Percentiles rank a stretch among this genome's conserved stretches.
These are phyloP conservation scores for Gastrophryne carolinensis DNA, from an alignment of 2,797 vertebrate species.

Conservation along the genomic window DNA sequence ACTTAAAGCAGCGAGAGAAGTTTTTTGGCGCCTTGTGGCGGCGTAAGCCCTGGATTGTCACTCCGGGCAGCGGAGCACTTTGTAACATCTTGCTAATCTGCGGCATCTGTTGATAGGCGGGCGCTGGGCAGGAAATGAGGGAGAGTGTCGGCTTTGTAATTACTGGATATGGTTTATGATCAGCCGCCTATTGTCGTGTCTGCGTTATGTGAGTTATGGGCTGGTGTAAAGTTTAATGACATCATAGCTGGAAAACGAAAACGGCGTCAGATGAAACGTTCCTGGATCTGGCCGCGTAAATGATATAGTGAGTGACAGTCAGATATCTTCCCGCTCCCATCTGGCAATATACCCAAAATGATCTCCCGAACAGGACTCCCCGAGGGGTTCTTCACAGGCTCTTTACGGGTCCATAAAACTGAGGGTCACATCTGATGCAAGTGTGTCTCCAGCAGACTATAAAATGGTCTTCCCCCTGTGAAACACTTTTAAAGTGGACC, in stretches of 20 bases:
- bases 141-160: slow-evolving; percentile 49
- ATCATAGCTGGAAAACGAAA: slow-evolving; percentile 58
- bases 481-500: too few relatives aligned
- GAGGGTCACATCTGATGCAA: too few relatives aligned
- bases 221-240: slow-evolving; percentile 59
- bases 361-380: too few relatives aligned
- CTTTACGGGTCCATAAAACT: too few relatives aligned
- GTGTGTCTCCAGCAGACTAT: too few relatives aligned
- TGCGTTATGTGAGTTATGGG: slow-evolving; percentile 59
- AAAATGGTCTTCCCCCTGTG: too few relatives aligned
- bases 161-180: slow-evolving; percentile 51
- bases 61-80: slow-evolving; percentile 33
- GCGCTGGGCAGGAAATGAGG: slow-evolving; percentile 46
- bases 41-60: slow-evolving; percentile 38
- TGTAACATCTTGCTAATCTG: slow-evolving; percentile 44
- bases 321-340: too few relatives aligned
- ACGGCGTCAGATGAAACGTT: slow-evolving; percentile 17
- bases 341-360: too few relatives aligned
- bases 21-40: slow-evolving; percentile 22
- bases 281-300: neutral
- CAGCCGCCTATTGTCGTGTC: slow-evolving; percentile 39
- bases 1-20: slow-evolving; percentile 10
- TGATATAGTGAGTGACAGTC: too few relatives aligned
- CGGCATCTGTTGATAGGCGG: slow-evolving; percentile 42
- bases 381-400: too few relatives aligned